These are phyloP conservation scores for Phyllostomus hastatus DNA, from an alignment of 2,113 vertebrate species.

Conservation along the genomic window DNA sequence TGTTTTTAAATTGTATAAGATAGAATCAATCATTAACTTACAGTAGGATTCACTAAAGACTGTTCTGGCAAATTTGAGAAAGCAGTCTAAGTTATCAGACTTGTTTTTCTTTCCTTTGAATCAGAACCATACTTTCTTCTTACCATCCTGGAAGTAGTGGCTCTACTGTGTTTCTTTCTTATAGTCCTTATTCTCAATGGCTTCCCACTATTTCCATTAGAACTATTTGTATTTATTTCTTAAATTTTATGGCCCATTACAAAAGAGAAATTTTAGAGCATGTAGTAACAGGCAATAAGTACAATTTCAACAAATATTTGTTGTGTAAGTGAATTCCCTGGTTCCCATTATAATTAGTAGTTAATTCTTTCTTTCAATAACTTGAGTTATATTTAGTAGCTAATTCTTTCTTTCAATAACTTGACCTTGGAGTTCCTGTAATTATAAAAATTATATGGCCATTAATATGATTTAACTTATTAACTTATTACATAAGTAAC, in stretches of 20 bases:
- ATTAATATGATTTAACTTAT: constrained; percentile 15
- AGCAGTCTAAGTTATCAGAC: background rate
- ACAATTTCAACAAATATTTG: background rate
- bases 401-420: background rate
- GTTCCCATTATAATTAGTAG: background rate
- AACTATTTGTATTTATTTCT: background rate
- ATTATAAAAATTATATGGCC: background rate
- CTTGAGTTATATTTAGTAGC: background rate
- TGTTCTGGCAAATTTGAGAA: background rate
- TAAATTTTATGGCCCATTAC: background rate
- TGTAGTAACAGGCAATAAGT: background rate
- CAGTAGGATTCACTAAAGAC: background rate
- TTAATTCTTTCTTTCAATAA: background rate
- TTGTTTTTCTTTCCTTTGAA: background rate
- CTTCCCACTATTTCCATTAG: background rate
- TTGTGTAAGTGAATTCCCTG: background rate
- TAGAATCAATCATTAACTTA: background rate
- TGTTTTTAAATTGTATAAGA: background rate
- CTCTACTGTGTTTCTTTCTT: background rate
- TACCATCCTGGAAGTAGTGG: background rate
- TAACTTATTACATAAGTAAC: background rate
- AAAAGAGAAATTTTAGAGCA: background rate
- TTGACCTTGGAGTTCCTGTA: background rate
- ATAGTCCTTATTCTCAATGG: background rate
- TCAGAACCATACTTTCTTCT: background rate